phyloP scores from a whole-genome alignment of 2,113 vertebrate species.

The Seriola quinqueradiata region DNA sequence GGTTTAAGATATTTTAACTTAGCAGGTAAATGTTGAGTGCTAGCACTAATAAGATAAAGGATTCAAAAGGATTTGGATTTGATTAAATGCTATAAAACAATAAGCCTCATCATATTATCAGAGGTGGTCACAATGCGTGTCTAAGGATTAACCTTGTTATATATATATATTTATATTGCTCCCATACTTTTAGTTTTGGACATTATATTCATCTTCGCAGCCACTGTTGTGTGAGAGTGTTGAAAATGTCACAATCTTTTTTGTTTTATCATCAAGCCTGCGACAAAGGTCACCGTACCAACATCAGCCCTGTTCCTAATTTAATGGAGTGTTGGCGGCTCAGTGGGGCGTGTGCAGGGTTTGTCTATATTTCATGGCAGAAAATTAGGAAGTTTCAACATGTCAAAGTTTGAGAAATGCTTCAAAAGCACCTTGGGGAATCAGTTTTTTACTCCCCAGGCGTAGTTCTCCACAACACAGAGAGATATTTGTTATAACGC shows the following conservation, averaged over 20 bases:
- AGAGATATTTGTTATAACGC: conserved; percentile 17
- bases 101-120: neutral
- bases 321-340: conserved; percentile 6
- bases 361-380: conserved; percentile 8
- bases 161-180: neutral
- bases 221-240: neutral
- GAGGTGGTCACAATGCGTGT: conserved; percentile 18
- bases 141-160: conserved; percentile 6
- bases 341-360: neutral
- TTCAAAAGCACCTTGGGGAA: conserved; percentile 8
- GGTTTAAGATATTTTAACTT: neutral
- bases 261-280: conserved; percentile 4
- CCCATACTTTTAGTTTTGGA: neutral
- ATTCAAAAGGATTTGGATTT: neutral
- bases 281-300: conserved; percentile 36
- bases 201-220: conserved; percentile 18
- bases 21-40: neutral
- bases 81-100: neutral
- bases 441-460: neutral
- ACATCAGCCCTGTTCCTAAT: conserved; percentile 9
- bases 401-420: conserved; percentile 44
- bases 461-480: neutral
- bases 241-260: conserved; percentile 54
- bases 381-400: conserved; percentile 2
- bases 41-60: neutral